phyloP scores from a whole-genome alignment of 2,888 invertebrate genomes.

The Adelognathus sp. region DNA sequence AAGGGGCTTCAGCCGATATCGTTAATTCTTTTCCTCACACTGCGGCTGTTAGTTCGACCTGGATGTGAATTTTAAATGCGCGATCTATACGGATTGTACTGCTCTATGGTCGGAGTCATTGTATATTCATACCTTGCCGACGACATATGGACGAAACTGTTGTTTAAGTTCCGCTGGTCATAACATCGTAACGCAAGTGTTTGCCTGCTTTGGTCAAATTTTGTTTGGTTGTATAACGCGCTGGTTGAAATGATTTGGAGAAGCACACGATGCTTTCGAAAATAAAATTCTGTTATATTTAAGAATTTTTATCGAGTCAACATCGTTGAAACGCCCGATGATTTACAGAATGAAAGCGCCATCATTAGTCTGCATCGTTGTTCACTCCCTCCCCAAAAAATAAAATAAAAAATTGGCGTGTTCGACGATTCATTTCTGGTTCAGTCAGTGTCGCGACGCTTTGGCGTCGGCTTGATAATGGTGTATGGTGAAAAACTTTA shows the following conservation, averaged over 20 bases:
- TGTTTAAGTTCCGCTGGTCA: no score
- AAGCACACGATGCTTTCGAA: background rate
- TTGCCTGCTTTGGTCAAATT: no score
- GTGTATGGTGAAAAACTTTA: background rate
- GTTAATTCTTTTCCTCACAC: no score
- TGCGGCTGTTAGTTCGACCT: no score
- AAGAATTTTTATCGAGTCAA: background rate
- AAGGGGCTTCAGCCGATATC: no score
- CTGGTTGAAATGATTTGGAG: background rate
- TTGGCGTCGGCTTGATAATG: background rate
- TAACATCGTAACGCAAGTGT: no score
- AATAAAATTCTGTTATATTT: background rate
- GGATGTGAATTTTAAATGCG: no score
- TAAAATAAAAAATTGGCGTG: background rate
- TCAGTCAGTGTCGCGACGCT: background rate
- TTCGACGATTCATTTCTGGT: background rate
- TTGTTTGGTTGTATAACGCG: background rate
- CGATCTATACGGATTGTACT: no score
- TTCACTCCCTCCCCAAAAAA: background rate
- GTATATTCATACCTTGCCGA: no score
- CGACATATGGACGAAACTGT: no score
- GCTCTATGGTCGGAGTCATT: no score
- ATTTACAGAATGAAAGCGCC: background rate
- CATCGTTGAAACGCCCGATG: background rate
- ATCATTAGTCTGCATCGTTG: background rate